Conservation (phyloP, 2,888 invertebrate genomes). For the Tipula lateralis region DNA sequence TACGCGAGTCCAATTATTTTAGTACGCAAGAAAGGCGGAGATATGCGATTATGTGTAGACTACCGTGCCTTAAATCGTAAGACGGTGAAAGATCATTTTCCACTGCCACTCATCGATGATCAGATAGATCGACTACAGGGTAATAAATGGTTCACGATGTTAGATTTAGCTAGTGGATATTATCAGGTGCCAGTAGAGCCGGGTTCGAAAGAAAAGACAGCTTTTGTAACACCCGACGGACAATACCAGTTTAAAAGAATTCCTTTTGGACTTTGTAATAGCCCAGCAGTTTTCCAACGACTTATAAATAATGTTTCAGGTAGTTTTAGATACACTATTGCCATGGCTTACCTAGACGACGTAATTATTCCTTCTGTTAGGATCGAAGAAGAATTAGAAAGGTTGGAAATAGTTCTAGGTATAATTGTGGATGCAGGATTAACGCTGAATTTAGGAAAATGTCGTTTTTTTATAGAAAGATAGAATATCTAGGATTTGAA, state of each 20-base stretch:
- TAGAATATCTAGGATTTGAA: not conserved
- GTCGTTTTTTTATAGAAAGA: not conserved
- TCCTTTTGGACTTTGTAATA: not conserved
- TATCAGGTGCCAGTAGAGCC: not conserved
- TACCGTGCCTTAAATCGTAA: too few species aligned
- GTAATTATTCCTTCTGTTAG: not conserved
- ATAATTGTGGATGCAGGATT: not conserved
- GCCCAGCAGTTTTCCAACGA: not conserved
- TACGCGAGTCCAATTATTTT: too few species aligned
- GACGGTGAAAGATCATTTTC: too few species aligned
- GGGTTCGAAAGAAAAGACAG: not conserved
- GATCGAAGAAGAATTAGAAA: not conserved
- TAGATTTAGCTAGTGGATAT: too few species aligned
- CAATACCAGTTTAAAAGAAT: not conserved
- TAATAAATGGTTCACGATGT: too few species aligned
- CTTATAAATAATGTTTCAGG: too few species aligned
- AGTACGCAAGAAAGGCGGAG: too few species aligned
- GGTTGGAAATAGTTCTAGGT: not conserved
- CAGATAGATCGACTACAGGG: too few species aligned
- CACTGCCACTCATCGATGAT: too few species aligned
- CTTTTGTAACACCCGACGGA: not conserved
- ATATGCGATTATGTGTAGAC: too few species aligned
- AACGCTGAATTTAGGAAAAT: not conserved
- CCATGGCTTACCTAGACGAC: not conserved
- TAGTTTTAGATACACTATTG: not conserved